These are phyloP conservation scores for Wasmannia auropunctata DNA, from an alignment of 1,140 invertebrate genomes.

Conservation along the genomic window DNA sequence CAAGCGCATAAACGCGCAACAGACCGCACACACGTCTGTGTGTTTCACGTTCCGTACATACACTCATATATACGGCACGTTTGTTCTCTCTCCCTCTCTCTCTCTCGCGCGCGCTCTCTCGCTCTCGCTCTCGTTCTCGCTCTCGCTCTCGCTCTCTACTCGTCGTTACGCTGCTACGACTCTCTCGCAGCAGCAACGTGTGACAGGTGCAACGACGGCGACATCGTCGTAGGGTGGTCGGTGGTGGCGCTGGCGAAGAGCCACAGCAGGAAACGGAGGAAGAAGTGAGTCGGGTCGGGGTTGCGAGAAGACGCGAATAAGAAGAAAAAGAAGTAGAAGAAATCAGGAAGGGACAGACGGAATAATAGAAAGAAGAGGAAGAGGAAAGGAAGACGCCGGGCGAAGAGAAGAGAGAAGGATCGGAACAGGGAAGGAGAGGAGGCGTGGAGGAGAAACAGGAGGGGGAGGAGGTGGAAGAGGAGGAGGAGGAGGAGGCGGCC, in stretches of 20 bases:
- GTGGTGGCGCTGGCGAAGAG: conserved; percentile 67
- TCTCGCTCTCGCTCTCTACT: conserved; percentile 55
- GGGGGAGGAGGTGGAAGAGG: conserved; percentile 26
- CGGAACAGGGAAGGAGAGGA: conserved; percentile 22
- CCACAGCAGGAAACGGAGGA: conserved; percentile 70
- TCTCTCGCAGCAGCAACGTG: conserved; percentile 65
- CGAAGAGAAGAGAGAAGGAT: conserved; percentile 12
- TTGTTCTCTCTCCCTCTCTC: conserved; percentile 44
- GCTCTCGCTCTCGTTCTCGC: neutral
- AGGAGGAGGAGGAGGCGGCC: conserved; percentile 70
- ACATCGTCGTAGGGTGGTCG: conserved; percentile 64
- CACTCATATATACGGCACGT: neutral
- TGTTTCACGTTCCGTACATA: conserved; percentile 20
- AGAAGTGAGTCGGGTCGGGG: conserved; percentile 52
- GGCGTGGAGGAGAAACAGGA: conserved; percentile 18
- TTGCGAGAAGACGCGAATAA: conserved; percentile 33
- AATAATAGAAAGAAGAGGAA: neutral
- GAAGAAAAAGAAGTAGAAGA: conserved; percentile 48
- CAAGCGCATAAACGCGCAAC: conserved; percentile 58
- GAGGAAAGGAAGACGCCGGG: conserved; percentile 37
- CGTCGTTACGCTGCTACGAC: conserved; percentile 44
- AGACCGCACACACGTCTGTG: conserved; percentile 44
- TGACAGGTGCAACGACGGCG: conserved; percentile 71
- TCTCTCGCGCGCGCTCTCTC: conserved; percentile 4
- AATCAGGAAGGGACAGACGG: neutral